These are phyloP conservation scores for Aelia acuminata DNA, from an alignment of 2,888 invertebrate genomes.

Conservation along the genomic window DNA sequence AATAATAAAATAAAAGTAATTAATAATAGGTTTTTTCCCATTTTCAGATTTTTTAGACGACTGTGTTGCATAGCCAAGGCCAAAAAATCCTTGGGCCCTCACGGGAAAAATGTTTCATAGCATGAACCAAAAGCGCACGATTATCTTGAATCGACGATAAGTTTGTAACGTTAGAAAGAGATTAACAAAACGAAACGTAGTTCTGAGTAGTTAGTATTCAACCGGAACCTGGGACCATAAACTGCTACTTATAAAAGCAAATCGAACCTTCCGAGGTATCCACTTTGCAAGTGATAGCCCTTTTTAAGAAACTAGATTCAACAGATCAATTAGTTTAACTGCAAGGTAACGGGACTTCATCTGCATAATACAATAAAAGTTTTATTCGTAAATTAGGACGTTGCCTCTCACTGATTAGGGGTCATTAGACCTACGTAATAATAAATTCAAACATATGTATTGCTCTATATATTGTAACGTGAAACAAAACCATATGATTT, in stretches of 20 bases:
- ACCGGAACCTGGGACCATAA: not conserved
- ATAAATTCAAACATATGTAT: not conserved
- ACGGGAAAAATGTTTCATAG: too few relatives aligned
- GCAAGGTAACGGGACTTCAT: not conserved
- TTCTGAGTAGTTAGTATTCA: not conserved
- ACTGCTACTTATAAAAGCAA: constrained; percentile 13
- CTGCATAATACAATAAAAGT: not conserved
- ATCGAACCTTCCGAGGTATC: not conserved
- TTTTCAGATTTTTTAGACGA: too few relatives aligned
- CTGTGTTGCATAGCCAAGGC: too few relatives aligned
- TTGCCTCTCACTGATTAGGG: not conserved
- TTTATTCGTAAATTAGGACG: not conserved
- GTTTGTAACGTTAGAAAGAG: not conserved
- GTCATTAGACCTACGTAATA: accelerated
- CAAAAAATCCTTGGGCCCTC: too few relatives aligned
- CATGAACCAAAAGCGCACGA: too few relatives aligned
- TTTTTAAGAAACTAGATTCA: constrained; percentile 30
- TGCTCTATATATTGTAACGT: too few relatives aligned
- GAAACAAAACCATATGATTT: too few relatives aligned
- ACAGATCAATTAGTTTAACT: constrained; percentile 25
- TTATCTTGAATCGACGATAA: too few relatives aligned
- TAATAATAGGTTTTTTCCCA: too few relatives aligned
- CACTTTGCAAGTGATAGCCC: not conserved
- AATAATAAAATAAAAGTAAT: too few relatives aligned
- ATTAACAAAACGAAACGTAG: not conserved